Base-by-base conservation (phyloP, 2,797 vertebrate genomes). In the Eospalax fontanierii region DNA sequence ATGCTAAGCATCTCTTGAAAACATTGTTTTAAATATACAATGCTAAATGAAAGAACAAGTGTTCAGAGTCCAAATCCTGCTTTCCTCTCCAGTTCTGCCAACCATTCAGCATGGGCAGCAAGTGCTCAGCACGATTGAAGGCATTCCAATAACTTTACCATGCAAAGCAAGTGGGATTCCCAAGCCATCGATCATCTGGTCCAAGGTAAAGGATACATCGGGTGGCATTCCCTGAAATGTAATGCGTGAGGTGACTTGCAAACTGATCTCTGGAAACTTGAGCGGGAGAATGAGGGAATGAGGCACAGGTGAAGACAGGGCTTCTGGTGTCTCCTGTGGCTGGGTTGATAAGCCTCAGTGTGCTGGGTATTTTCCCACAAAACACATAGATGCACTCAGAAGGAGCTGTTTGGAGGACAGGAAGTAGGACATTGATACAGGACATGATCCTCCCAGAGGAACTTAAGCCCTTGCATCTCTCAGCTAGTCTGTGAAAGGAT, bases 51-150 rank as follows among this genome's bases (percentile, higher is more conserved):
- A 93, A 71, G 16, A 35, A 33, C 40, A 26, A 73, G 19, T 68
- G 6, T 76, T 95, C 73, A 91, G 33, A 75, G 90, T 93, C 40
- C 61, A 11, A 71, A 21, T 46, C 35, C 43, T 59, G 87, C 88
- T 96, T 93, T 91, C 88, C 73, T 94, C 98, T 97, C 50, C 96
- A 99, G 99, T 99, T 92, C 98, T 99, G 96, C 99, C 99, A 38
- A 99, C 98, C 87, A 99, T 99, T 98, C 99, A 99, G 95, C 99
- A 99, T 0, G 99, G 99, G 26, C 99, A 99, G 95, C 99, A 99
- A 97, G 98, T 99, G 87, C 99, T 99, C 97, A 99, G 99, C 95
- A 99, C 99, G 26, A 99, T 99, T 3, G 99, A 99, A 98, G 99
- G 99, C 82, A 98, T 98, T 5, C 98, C 99, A 12, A 98, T 99